Base-by-base conservation (phyloP, 2,888 invertebrate species). In the Lycophotia porphyrea region DNA sequence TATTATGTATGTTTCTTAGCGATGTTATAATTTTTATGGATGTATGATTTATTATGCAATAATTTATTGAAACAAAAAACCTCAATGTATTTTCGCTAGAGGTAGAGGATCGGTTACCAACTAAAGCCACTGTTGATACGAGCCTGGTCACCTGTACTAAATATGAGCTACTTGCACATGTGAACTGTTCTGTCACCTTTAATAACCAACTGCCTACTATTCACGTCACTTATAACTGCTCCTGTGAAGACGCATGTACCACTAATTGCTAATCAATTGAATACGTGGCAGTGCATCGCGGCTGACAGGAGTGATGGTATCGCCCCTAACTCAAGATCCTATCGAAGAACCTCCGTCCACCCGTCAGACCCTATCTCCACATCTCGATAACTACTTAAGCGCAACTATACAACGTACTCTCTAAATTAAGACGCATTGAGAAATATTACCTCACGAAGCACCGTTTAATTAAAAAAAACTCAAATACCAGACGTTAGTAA, bases 241-340 rank as follows among this genome's bases (percentile, higher is more conserved):
- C 87, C 88, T 87, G 88, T 90, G 87, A 91, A 92, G 87, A 87
- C 76, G 80, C 86, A 89, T 84, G 88, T 89, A 84, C 88, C 82
- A 88, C 90, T 92, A 93, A 93, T 93, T 93, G 91, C 92, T 91
- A 91, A 92, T 90, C 90, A 90, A 92, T 93, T 92, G 92, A 90
- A 92, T 92, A 90, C 90, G 87, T 91, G 91, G 92, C 91, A 90
- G 90, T 89, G 90, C 90, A 88, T 84, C 88, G 83, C 81, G 86
- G 85, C 86, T 84, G 87, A 90, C 88, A 89, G 89, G 88, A 72
- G 81, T 79, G 92, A 93, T 93, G 81, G 64, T 92, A 93, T 93
- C 93, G 74, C 81, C 76, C 82, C 84, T 89, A 87, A 89, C 90
- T 90, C 89, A 85, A 92, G 92, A 93, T 92, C 80, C 81, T 91